phyloP scores from a whole-genome alignment of 2,888 invertebrate species.

The Campoplex capitator region DNA sequence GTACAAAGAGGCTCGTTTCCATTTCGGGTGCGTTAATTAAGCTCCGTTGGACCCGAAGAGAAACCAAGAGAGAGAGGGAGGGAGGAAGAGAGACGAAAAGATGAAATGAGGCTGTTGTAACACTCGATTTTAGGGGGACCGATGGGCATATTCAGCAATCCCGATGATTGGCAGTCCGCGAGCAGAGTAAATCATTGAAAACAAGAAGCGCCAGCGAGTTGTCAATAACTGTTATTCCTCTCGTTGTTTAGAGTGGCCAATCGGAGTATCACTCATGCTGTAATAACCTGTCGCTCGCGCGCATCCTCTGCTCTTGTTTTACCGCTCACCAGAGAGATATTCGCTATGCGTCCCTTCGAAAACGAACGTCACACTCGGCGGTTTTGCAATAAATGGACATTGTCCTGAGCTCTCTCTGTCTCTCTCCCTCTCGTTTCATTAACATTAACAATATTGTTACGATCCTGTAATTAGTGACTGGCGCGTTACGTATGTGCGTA shows the following conservation, averaged over 20 bases:
- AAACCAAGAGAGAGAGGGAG: neutral
- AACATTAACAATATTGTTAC: slow-evolving; percentile 12
- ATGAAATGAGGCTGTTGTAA: slow-evolving; percentile 1
- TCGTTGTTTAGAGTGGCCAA: slow-evolving; percentile 11
- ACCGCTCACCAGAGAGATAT: neutral
- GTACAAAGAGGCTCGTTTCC: slow-evolving; percentile 48
- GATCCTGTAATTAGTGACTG: slow-evolving; percentile 13
- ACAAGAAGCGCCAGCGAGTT: neutral
- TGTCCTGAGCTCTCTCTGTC: neutral
- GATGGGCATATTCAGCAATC: neutral
- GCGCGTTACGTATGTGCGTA: neutral
- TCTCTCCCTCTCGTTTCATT: slow-evolving; percentile 6
- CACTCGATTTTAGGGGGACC: neutral
- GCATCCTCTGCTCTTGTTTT: neutral
- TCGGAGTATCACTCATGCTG: neutral
- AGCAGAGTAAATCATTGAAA: neutral
- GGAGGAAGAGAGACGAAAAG: slow-evolving; percentile 9
- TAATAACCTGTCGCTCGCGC: neutral
- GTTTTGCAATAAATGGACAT: slow-evolving; percentile 33
- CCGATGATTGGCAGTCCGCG: slow-evolving; percentile 14
- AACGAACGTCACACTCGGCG: slow-evolving; percentile 33
- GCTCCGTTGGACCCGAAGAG: slow-evolving; percentile 42
- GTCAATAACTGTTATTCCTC: slow-evolving; percentile 15
- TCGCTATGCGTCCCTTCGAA: slow-evolving; percentile 8
- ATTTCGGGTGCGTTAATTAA: slow-evolving; percentile 67